Evolutionary conservation across 2,888 invertebrate species (phyloP), one percentile per base, ranked within the genome.

Genomic region (Erebia aethiops): DNA sequence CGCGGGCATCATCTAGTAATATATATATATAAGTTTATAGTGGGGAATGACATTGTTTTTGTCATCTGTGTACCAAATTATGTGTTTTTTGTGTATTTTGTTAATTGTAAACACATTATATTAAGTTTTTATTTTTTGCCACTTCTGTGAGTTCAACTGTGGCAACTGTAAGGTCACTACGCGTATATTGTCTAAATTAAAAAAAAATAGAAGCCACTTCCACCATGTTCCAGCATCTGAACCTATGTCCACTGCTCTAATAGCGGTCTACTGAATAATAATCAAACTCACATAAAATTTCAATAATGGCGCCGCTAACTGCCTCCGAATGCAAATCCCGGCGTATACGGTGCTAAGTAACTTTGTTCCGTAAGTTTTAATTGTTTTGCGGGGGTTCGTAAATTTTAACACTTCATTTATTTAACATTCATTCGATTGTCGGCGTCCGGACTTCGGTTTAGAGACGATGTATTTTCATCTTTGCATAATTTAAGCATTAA

Each of bases 241-340:
- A 85, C 87, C 84, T 86, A 77, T 91, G 92, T 92, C 92, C 91
- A 91, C 86, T 88, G 77, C 81, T 86, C 88, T 90, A 91, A 91
- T 89, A 90, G 90, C 88, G 92, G 92, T 91, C 91, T 91, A 89
- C 90, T 92, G 91, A 92, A 92, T 92, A 91, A 91, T 91, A 92
- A 92, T 92, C 88, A 90, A 91, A 91, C 88, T 89, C 88, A 86
- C 91, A 91, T 92, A 92, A 92, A 93, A 93, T 93, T 92, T 92
- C 92, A 93, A 93, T 92, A 92, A 92, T 87, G 87, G 85, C 87
- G 67, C 68, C 78, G 83, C 79, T 90, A 93, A 92, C 90, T 85
- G 90, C 88, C 73, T 82, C 80, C 70, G 72, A 78, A 93, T 93
- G 91, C 90, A 91, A 93, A 93, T 93, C 70, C 56, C 18, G n/a